Percentiles rank a stretch among this genome's conserved stretches.
Evolutionary conservation across 1,140 invertebrate genomes (phyloP).

Genomic region (Notospermus geniculatus): DNA sequence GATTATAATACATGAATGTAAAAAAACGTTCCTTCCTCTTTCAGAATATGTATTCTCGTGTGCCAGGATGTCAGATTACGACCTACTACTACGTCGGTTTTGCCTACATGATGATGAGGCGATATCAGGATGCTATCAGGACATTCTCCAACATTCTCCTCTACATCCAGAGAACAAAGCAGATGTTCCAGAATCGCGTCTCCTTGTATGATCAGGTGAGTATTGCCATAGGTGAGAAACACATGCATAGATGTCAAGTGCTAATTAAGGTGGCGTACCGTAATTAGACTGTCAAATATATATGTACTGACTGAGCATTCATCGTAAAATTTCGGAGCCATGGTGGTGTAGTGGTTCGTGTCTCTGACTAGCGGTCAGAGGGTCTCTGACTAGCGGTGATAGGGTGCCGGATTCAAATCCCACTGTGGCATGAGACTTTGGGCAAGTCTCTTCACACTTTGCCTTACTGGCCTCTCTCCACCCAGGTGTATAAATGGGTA

Average conservation of each 20-base stretch:
- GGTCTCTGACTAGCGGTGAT: no score
- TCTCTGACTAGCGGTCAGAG: no score
- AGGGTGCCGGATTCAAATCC: no score
- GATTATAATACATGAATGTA: no score
- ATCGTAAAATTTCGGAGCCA: no score
- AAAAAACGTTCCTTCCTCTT: slow-evolving; percentile 40
- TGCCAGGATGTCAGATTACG: slow-evolving; percentile 97
- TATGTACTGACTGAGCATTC: no score
- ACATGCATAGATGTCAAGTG: neutral
- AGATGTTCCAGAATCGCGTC: slow-evolving; percentile 85
- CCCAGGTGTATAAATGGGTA: no score
- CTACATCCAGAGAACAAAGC: slow-evolving; percentile 84
- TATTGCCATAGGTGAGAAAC: neutral
- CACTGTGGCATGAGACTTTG: no score
- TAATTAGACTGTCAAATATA: no score
- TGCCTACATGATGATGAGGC: slow-evolving; percentile 99
- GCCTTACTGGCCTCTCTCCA: no score
- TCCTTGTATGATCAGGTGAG: slow-evolving; percentile 89
- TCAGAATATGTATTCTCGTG: slow-evolving; percentile 88
- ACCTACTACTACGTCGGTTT: slow-evolving; percentile 99
- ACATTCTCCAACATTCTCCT: slow-evolving; percentile 95
- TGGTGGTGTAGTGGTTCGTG: no score
- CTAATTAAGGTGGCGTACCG: neutral
- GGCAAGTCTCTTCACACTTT: no score
- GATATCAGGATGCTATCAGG: slow-evolving; percentile 97